phyloP scores from a whole-genome alignment of 2,888 invertebrate species.

The Neuroscelio doddi region DNA sequence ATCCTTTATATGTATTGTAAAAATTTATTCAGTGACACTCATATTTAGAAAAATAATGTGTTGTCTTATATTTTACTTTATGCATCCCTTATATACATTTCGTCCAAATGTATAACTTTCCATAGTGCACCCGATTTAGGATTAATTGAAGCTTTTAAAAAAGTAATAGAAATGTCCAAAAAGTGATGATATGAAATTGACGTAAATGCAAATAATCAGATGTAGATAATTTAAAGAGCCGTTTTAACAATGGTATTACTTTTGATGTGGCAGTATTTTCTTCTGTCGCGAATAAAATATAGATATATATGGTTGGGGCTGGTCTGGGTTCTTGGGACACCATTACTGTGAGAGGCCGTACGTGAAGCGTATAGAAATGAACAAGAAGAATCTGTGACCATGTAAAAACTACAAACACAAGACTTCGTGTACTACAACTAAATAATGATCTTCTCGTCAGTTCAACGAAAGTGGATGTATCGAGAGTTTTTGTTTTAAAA shows the following conservation, averaged over 20 bases:
- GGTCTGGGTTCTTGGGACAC: conserved; percentile 19
- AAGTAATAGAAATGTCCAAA: too few relatives aligned
- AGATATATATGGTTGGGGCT: conserved; percentile 25
- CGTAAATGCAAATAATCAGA: too few relatives aligned
- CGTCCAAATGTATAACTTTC: too few relatives aligned
- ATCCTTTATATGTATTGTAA: too few relatives aligned
- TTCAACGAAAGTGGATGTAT: neutral
- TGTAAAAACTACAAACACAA: conserved; percentile 14
- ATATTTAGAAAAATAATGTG: too few relatives aligned
- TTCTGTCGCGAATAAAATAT: conserved; percentile 1
- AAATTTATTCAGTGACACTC: too few relatives aligned
- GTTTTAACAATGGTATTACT: neutral
- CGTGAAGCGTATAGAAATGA: conserved; percentile 10
- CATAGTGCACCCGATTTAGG: too few relatives aligned
- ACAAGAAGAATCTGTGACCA: conserved; percentile 12
- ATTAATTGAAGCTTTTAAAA: too few relatives aligned
- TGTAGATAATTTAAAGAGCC: neutral
- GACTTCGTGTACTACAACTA: conserved; percentile 19
- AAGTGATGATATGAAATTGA: too few relatives aligned
- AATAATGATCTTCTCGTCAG: conserved; percentile 14
- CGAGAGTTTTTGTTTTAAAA: too few relatives aligned
- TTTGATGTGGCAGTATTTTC: conserved; percentile 6
- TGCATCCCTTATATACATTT: too few relatives aligned
- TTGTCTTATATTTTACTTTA: too few relatives aligned
- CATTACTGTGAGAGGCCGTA: conserved; percentile 8